phyloP scores from a whole-genome alignment of 2,113 vertebrate species.

The Mugil cephalus region DNA sequence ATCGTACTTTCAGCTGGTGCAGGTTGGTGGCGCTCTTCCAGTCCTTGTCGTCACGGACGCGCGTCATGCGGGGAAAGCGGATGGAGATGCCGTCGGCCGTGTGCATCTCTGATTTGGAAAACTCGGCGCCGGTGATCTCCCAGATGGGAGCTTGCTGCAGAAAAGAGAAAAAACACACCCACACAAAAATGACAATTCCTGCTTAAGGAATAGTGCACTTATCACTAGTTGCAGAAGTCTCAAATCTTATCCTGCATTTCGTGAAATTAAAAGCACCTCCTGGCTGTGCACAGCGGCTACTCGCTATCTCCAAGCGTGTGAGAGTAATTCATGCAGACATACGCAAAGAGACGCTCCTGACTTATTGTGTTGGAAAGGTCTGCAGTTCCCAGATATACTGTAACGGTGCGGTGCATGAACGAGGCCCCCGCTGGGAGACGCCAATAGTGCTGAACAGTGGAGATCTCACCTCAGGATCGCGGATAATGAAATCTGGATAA shows the following conservation, averaged over 20 bases:
- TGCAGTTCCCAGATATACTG: neutral
- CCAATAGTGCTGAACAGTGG: neutral
- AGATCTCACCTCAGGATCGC: slow-evolving; percentile 92
- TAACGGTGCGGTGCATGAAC: neutral
- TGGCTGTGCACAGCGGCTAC: neutral
- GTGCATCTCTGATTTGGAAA: slow-evolving; percentile 96
- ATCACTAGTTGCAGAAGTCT: too few species aligned
- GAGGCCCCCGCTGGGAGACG: neutral
- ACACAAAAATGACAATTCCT: too few species aligned
- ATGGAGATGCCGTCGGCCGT: slow-evolving; percentile 98
- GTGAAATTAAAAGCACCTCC: neutral
- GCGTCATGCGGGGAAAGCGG: slow-evolving; percentile 96
- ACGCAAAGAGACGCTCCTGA: neutral
- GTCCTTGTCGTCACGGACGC: slow-evolving; percentile 96
- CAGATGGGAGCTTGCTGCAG: slow-evolving; percentile 92
- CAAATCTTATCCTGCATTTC: neutral
- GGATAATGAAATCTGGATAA: slow-evolving; percentile 96
- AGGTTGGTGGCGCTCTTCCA: slow-evolving; percentile 95
- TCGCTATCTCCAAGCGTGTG: slow-evolving; percentile 5
- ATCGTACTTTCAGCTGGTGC: slow-evolving; percentile 90
- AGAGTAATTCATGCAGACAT: neutral
- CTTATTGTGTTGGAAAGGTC: slow-evolving; percentile 9
- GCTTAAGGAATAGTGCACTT: too few species aligned
- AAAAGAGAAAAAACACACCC: neutral
- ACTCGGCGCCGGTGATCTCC: slow-evolving; percentile 98